Percentiles rank a stretch among this genome's conserved stretches.
phyloP scores from a whole-genome alignment of 2,113 vertebrate genomes.

The Scophthalmus maximus region DNA sequence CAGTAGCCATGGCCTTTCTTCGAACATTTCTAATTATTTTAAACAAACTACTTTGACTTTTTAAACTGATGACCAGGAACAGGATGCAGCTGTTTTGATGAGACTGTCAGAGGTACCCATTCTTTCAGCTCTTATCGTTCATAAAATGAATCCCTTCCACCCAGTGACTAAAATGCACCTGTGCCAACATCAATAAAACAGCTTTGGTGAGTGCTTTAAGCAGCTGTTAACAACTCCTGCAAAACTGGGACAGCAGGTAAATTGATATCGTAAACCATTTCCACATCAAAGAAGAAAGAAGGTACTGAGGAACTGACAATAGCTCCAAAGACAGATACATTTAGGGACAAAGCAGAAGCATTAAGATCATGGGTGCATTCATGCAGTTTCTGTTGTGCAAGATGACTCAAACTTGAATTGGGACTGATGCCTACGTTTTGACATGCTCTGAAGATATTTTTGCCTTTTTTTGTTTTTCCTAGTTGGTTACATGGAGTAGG shows the following conservation, averaged over 20 bases:
- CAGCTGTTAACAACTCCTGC: conserved; percentile 56
- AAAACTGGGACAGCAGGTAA: conserved; percentile 64
- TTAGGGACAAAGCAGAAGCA: conserved; percentile 11
- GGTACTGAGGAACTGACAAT: conserved; percentile 14
- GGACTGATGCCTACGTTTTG: conserved; percentile 24
- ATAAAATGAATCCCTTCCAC: conserved; percentile 34
- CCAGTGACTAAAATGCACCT: conserved; percentile 41
- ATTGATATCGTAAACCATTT: conserved; percentile 56
- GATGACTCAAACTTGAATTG: conserved; percentile 34
- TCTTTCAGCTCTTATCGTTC: conserved; percentile 33
- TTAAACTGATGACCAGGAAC: background rate
- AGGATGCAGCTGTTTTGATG: background rate
- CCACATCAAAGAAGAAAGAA: conserved; percentile 49
- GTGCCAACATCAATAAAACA: conserved; percentile 43
- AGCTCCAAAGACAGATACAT: conserved; percentile 18
- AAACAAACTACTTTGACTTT: background rate
- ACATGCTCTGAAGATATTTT: conserved; percentile 38
- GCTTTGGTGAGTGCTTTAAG: conserved; percentile 48
- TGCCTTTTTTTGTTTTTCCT: conserved; percentile 10
- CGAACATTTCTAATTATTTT: background rate
- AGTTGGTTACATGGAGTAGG: conserved; percentile 4
- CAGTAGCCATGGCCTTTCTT: background rate
- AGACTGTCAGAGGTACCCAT: background rate
- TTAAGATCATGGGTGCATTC: conserved; percentile 14
- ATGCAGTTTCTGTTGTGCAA: conserved; percentile 6